Evolutionary conservation across 2,888 invertebrate species (phyloP).

Genomic region (Aelia acuminata): DNA sequence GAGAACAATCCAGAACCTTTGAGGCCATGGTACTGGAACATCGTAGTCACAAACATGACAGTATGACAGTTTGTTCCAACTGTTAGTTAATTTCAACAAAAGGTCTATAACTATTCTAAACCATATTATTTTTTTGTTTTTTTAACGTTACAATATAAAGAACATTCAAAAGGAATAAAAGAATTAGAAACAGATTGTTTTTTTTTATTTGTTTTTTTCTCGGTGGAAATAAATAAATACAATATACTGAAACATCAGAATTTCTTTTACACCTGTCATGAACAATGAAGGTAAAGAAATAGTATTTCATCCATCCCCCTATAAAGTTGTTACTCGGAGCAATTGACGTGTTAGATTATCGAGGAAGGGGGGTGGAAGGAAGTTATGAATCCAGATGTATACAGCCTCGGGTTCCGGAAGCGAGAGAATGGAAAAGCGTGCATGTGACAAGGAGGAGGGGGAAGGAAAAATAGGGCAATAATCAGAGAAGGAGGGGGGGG

Average conservation of each 20-base stretch:
- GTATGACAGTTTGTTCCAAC: too few relatives aligned
- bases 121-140: too few relatives aligned
- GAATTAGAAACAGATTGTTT: not conserved
- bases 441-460: not conserved
- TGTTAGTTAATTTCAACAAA: too few relatives aligned
- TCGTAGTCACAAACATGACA: too few relatives aligned
- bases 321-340: not conserved
- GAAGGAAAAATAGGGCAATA: constrained; percentile 46
- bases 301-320: not conserved
- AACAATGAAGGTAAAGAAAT: constrained; percentile 21
- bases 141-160: too few relatives aligned
- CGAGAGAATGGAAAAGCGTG: constrained; percentile 46
- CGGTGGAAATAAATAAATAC: not conserved
- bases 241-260: not conserved
- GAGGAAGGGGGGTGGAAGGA: not conserved
- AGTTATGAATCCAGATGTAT: constrained; percentile 51
- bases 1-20: too few relatives aligned
- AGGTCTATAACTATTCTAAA: too few relatives aligned
- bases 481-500: not conserved
- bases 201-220: too few relatives aligned
- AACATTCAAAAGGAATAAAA: too few relatives aligned
- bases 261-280: constrained; percentile 14
- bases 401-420: not conserved
- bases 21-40: too few relatives aligned
- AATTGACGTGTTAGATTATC: constrained; percentile 26